Evolutionary conservation across 2,797 vertebrate genomes (phyloP), one percentile per base, ranked within the genome.

Genomic region (Agapornis canus): DNA sequence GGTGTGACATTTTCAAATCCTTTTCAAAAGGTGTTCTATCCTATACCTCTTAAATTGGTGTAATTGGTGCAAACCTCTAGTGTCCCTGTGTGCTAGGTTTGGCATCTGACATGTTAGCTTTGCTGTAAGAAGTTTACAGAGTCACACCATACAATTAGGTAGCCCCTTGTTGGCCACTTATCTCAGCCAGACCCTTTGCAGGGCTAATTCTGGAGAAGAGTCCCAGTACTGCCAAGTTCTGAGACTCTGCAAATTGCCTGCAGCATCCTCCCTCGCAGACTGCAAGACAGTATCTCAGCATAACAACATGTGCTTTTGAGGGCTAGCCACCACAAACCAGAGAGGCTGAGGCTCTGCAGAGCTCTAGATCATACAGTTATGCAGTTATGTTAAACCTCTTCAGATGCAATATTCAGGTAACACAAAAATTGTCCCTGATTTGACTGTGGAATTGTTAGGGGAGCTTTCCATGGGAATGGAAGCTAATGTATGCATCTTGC

Each of bases 371-470:
- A 14, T 61, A 37, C 27, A 71, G 69, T 9, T 31, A 3, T 26
- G 10, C 4, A 31, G 35, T 6, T 61, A 19, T 37, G 48, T 43
- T 69, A 52, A 52, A 49, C 32, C 22, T 72, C 31, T 77, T 22
- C 61, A 86, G 39, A 15, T 13, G 23, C 14, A 84, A 17, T 35
- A 37, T 23, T 39, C 40, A 19, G 51, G 16, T 18, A 48, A 73
- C 18, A 70, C 9, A 89, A 39, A 75, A 59, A 43, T 37, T 56
- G 17, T n/a, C 37, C 31, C 40, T 31, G 7, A 6, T 76, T 95
- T 48, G 15, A 21, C 4, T 29, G 13, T 21, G 48, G 51, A 48
- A 18, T 79, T 0, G 0, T 39, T 29, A 56, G 6, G 27, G 63
- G 39, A 69, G 49, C 2, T 75, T 76, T 43, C 16, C 3, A 6